A percentile compares a stretch with the other conserved stretches of the same genome.
Evolutionary conservation across 2,888 invertebrate genomes (phyloP).

Genomic region (Parascotia fuliginaria): DNA sequence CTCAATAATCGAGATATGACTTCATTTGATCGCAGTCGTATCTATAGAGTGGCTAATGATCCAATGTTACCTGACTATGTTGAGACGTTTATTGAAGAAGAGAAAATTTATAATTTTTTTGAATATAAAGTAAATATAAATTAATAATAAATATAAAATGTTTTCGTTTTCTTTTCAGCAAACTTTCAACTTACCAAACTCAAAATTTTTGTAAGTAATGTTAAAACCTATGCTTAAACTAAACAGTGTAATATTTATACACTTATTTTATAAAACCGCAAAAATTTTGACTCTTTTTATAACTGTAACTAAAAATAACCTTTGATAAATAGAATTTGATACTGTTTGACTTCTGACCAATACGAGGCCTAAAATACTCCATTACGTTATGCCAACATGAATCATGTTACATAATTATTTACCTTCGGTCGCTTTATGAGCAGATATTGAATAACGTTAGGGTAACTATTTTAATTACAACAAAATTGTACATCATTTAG

Average conservation of each 20-base stretch:
- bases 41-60: constrained; percentile 20
- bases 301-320: no score
- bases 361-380: background rate
- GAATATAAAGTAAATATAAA: no score
- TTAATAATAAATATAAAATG: no score
- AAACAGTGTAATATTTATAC: no score
- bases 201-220: no score
- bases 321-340: background rate
- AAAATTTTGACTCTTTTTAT: no score
- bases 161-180: no score
- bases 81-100: no score
- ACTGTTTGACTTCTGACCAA: background rate
- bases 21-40: constrained; percentile 23
- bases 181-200: no score
- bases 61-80: constrained; percentile 18
- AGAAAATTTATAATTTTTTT: no score
- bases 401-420: background rate
- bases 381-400: background rate
- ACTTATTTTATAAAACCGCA: no score
- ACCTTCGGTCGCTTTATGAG: background rate
- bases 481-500: background rate
- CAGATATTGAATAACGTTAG: background rate
- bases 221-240: no score
- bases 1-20: constrained; percentile 37
- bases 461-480: background rate